These are phyloP conservation scores for Nematostella vectensis DNA, from an alignment of 92 coral and sea anemone species.

Conservation along the genomic window DNA sequence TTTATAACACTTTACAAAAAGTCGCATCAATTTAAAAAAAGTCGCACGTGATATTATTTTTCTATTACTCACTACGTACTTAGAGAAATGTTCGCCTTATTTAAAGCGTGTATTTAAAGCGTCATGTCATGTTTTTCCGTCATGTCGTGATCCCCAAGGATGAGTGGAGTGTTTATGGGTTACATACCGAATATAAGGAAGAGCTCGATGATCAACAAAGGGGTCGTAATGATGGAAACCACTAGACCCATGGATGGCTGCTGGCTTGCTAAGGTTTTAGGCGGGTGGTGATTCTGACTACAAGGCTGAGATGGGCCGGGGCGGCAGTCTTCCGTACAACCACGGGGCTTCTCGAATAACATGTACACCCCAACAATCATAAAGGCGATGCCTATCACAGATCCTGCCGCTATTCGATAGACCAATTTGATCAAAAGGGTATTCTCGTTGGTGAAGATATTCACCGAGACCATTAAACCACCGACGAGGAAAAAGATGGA, in stretches of 20 bases:
- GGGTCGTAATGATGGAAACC: slow-evolving; percentile 33
- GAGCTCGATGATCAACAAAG: slow-evolving; percentile 30
- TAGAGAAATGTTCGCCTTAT: no score
- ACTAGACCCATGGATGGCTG: slow-evolving; percentile 54
- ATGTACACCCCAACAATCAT: slow-evolving; percentile 28
- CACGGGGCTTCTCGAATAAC: slow-evolving; percentile 33
- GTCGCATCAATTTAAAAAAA: no score
- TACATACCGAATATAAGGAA: slow-evolving; percentile 9
- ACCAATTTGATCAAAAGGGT: slow-evolving; percentile 4
- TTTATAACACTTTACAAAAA: no score
- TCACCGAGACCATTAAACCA: slow-evolving; percentile 16
- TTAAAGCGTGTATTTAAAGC: no score
- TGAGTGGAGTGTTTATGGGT: no score
- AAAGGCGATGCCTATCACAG: slow-evolving; percentile 28
- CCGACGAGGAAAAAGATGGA: slow-evolving; percentile 45
- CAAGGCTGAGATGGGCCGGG: background rate
- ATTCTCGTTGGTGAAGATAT: slow-evolving; percentile 24
- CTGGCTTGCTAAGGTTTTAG: slow-evolving; percentile 22
- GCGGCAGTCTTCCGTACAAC: slow-evolving; percentile 2
- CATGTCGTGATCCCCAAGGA: no score
- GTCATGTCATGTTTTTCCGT: no score
- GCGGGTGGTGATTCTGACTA: background rate
- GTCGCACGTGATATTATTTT: no score
- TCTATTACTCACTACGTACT: no score
- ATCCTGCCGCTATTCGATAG: slow-evolving; percentile 25